Conservation (phyloP, 2,888 invertebrate species). For the Leptinotarsa rubiginosa region DNA sequence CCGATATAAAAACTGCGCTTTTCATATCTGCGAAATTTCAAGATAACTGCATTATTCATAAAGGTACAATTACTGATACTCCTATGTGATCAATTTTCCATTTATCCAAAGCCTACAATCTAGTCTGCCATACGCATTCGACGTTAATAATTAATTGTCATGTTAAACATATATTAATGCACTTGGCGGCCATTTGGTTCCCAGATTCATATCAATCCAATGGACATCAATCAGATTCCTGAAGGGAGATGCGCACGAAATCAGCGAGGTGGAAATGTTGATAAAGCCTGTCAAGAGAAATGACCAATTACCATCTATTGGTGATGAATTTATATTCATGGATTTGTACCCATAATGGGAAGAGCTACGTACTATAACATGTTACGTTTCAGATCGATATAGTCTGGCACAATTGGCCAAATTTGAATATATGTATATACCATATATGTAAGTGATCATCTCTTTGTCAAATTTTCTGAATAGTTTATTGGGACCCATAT, state of each 20-base stretch:
- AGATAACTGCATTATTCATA: neutral
- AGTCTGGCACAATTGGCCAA: neutral
- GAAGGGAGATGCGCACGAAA: conserved; percentile 42
- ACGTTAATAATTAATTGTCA: conserved; percentile 50
- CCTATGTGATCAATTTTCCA: conserved; percentile 30
- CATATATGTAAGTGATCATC: too few species aligned
- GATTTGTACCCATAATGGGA: conserved; percentile 9
- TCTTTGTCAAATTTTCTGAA: too few species aligned
- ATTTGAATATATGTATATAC: neutral
- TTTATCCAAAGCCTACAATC: conserved; percentile 7
- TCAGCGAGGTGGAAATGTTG: conserved; percentile 46
- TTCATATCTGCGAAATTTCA: too few species aligned
- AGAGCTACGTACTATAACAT: conserved; percentile 4
- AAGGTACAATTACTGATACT: conserved; percentile 25
- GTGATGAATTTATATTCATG: conserved; percentile 32
- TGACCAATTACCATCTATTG: conserved; percentile 46
- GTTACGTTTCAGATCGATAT: neutral
- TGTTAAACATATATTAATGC: conserved; percentile 49
- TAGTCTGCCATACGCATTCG: conserved; percentile 43
- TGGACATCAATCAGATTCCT: conserved; percentile 52
- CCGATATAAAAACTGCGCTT: too few species aligned
- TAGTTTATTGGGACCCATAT: too few species aligned
- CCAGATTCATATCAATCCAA: conserved; percentile 52
- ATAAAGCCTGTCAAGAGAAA: conserved; percentile 45
- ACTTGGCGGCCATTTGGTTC: conserved; percentile 47